phyloP scores from a whole-genome alignment of 2,113 vertebrate species.

The Caloenas nicobarica region DNA sequence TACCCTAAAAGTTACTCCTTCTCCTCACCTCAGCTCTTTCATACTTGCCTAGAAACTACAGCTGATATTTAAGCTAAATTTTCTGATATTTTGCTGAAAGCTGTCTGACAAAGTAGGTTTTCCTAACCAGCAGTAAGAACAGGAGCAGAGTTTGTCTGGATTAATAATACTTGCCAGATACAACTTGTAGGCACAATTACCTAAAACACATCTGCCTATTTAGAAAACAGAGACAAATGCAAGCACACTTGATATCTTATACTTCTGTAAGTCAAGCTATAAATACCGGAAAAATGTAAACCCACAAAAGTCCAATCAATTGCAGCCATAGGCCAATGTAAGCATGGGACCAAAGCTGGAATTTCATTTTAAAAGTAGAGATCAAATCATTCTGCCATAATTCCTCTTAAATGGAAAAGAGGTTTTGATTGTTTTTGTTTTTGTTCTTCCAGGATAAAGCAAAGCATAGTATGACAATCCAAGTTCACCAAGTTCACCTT shows the following conservation, averaged over 20 bases:
- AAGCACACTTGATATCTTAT: not conserved
- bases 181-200: not conserved
- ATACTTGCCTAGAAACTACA: not conserved
- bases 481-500: not conserved
- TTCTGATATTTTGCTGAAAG: not conserved
- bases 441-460: not conserved
- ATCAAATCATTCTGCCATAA: not conserved
- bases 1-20: not conserved
- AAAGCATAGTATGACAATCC: not conserved
- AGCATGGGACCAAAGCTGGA: not conserved
- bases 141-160: not conserved
- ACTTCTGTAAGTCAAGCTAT: not conserved
- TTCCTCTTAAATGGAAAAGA: not conserved
- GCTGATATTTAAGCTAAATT: not conserved
- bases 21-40: not conserved
- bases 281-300: not conserved
- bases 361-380: not conserved
- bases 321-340: not conserved
- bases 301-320: not conserved
- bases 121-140: not conserved
- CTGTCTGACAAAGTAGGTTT: not conserved
- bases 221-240: not conserved
- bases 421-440: too few relatives aligned
- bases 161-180: not conserved
- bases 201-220: not conserved